Conservation (phyloP, 2,888 invertebrate species). For the Osedax frankpressi region DNA sequence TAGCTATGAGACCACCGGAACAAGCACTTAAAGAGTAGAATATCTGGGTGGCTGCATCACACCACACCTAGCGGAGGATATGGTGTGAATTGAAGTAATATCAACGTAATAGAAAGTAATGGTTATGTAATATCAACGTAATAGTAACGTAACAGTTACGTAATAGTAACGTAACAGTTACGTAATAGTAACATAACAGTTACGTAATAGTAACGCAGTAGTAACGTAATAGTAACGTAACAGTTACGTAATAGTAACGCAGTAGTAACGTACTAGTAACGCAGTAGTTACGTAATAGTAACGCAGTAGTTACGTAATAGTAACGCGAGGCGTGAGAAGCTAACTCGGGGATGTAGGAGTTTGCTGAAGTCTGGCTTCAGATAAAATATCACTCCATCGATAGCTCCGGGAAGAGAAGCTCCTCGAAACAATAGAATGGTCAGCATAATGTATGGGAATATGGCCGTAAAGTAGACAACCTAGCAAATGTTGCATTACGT, state of each 20-base stretch:
- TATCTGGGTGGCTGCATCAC: conserved; percentile 28
- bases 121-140: no score
- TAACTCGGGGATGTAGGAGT: conserved; percentile 57
- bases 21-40: conserved; percentile 30
- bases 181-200: no score
- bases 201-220: no score
- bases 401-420: conserved; percentile 65
- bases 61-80: conserved; percentile 26
- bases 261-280: no score
- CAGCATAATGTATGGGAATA: conserved; percentile 48
- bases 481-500: conserved; percentile 25
- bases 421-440: conserved; percentile 62
- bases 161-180: no score
- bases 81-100: not conserved
- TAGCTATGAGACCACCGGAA: conserved; percentile 32
- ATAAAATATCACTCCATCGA: conserved; percentile 65
- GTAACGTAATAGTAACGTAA: no score
- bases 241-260: no score
- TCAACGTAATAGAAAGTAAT: no score
- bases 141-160: no score
- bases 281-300: no score
- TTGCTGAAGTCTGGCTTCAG: conserved; percentile 65
- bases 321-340: no score
- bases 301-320: no score
- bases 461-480: conserved; percentile 49